A percentile compares a stretch with the other conserved stretches of the same genome.
phyloP scores from a whole-genome alignment of 2,888 invertebrate genomes.

The Pyrrhia umbra region DNA sequence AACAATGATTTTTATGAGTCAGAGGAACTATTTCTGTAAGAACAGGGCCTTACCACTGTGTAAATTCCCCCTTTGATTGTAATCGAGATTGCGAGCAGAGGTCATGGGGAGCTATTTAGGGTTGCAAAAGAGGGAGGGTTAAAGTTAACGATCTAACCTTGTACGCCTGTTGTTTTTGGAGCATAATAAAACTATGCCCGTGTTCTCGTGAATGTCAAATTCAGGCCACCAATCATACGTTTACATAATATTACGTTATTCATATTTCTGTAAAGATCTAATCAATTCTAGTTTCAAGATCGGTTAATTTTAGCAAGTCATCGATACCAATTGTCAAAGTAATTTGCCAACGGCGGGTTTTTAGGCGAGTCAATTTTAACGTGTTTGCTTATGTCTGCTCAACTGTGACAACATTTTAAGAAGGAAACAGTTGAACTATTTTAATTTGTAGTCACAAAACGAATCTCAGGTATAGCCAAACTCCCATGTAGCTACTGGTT shows the following conservation, averaged over 20 bases:
- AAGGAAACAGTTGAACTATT: slow-evolving; percentile 4
- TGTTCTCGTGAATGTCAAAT: background rate
- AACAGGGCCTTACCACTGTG: background rate
- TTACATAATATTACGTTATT: background rate
- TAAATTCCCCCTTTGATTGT: background rate
- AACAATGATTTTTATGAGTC: slow-evolving; percentile 15
- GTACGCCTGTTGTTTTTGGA: slow-evolving; percentile 10
- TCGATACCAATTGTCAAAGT: slow-evolving; percentile 32
- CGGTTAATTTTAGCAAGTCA: slow-evolving; percentile 41
- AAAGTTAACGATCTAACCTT: slow-evolving; percentile 9
- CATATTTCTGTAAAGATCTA: no score
- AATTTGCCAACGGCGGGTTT: slow-evolving; percentile 25
- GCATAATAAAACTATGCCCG: background rate
- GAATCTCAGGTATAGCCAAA: background rate
- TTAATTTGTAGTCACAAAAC: background rate
- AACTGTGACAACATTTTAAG: slow-evolving; percentile 21
- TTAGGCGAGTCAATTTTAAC: slow-evolving; percentile 14
- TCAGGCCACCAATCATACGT: background rate
- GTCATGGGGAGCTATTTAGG: slow-evolving; percentile 8
- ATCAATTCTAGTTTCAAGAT: background rate
- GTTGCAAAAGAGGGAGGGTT: slow-evolving; percentile 1
- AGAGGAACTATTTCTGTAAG: background rate
- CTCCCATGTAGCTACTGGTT: background rate
- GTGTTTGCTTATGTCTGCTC: slow-evolving; percentile 12
- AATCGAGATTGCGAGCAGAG: background rate